Base-by-base conservation (phyloP, 2,113 vertebrate genomes). In the Aldabrachelys gigantea region DNA sequence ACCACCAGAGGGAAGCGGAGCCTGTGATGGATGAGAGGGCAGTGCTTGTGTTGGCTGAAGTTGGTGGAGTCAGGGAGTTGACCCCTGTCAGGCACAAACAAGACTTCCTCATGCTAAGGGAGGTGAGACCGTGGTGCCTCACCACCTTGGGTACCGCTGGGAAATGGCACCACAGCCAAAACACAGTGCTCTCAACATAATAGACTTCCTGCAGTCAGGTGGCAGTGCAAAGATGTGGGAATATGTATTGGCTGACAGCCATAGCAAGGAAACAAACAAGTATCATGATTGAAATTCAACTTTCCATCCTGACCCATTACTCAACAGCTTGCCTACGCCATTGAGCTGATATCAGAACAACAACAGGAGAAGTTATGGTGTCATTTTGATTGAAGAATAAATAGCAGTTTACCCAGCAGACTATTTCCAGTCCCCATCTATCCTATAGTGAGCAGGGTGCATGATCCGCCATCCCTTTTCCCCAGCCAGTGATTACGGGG, bases 401-500 rank as follows among this genome's bases (percentile, higher is more conserved):
- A 35, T 16, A 65, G 59, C 59, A 65, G n/a, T 25, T 59, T 8
- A 5, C 5, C 19, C 50, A 19, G 65, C 82, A 82, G 29, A 49
- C 57, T 59, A n/a, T 54, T 83, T 44, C 57, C 50, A 84, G 19
- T 56, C 76, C 7, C 38, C 47, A 31, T 38, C 72, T 41, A 80
- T 89, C 87, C 72, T 87, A 27, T 10, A 0, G 53, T 8, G 5
- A 62, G 12, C 0, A 35, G 47, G 59, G 21, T 3, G 27, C 12
- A 24, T 19, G 84, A 59, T 44, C 92, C 5, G 19, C 10, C 1
- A 2, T 10, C 47, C 49, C 72, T 84, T 31, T 12, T 75, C 59
- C 59, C 49, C 6, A 47, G 65, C 0, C 0, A 5, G 52, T 10
- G 54, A 17, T 10, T 72, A 4, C 1, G 31, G 89, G 35, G 38